Base-by-base conservation (phyloP, 2,113 vertebrate species). In the Crotalus viridis region DNA sequence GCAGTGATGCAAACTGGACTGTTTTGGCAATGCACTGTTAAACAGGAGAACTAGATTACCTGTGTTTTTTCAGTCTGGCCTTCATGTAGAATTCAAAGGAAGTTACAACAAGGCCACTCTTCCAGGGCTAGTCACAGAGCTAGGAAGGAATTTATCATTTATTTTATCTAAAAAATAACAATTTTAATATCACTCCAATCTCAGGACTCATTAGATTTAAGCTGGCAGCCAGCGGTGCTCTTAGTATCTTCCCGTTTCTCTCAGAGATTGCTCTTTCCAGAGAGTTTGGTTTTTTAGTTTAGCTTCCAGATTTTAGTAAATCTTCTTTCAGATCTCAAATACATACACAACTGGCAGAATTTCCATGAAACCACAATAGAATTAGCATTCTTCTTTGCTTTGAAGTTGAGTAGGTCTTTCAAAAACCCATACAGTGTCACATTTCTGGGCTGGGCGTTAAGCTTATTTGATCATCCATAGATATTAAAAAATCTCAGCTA, bases 81-180 rank as follows among this genome's bases (percentile, higher is more conserved):
- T 43, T 15, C 21, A 15, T 88, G 28, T 90, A 93, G 52, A 87
- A 93, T 95, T 92, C 55, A 95, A 90, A 92, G 3, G 13, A 54
- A 22, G 12, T 64, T 21, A 0, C 69, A 28, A 86, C 17, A 85
- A 93, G 61, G 33, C 10, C 33, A 48, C 0, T 5, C 28, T 61
- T 91, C 95, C 93, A 93, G 92, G 51, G 92, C 90, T 54, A 90
- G 94, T 89, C 52, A 3, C 48, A 51, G 22, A 51, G 46, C 46
- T 17, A 26, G 12, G 26, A 4, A 24, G 46, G 5, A 28, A 48
- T 51, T 51, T 26, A 48, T 15, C 85, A 17, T 87, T 52, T 87
- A 28, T 87, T 87, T 28, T 87, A 43, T 43, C 33, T 43, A 43
- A 43, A 43, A 54, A 54, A 33, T 9, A n/a, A n/a, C 28, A 39